A percentile compares a stretch with the other conserved stretches of the same genome.
These are phyloP conservation scores for Rhopalosiphum padi DNA, from an alignment of 1,140 invertebrate species.

Conservation along the genomic window DNA sequence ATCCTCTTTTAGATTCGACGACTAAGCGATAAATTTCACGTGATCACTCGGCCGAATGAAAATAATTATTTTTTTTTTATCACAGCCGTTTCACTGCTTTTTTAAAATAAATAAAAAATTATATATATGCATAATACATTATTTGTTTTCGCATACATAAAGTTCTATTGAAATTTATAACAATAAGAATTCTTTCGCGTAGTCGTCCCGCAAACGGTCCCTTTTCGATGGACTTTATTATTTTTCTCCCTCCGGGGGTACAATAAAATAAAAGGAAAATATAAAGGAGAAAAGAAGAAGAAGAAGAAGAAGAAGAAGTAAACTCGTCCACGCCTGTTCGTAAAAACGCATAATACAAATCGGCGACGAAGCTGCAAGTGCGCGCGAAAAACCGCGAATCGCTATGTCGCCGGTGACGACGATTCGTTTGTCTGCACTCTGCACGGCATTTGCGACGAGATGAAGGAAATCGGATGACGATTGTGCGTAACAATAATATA, in stretches of 20 bases:
- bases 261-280: not conserved
- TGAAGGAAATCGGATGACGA: not conserved
- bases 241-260: not conserved
- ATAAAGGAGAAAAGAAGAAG: not conserved
- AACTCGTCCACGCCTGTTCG: not conserved
- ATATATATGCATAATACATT: not conserved
- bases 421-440: not conserved
- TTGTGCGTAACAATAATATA: not conserved
- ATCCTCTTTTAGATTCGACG: not conserved
- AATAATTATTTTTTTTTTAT: slow-evolving; percentile 27
- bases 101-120: not conserved
- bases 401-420: too few species aligned
- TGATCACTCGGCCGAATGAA: not conserved
- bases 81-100: not conserved
- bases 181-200: slow-evolving; percentile 1
- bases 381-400: not conserved
- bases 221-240: slow-evolving; percentile 15
- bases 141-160: slow-evolving; percentile 2
- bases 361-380: not conserved
- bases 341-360: not conserved
- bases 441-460: not conserved
- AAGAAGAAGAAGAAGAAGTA: not conserved
- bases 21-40: not conserved
- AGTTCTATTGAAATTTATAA: not conserved
- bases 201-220: not conserved